These are phyloP conservation scores for Campylomormyrus numenius DNA, from an alignment of 2,113 vertebrate species.

Conservation along the genomic window DNA sequence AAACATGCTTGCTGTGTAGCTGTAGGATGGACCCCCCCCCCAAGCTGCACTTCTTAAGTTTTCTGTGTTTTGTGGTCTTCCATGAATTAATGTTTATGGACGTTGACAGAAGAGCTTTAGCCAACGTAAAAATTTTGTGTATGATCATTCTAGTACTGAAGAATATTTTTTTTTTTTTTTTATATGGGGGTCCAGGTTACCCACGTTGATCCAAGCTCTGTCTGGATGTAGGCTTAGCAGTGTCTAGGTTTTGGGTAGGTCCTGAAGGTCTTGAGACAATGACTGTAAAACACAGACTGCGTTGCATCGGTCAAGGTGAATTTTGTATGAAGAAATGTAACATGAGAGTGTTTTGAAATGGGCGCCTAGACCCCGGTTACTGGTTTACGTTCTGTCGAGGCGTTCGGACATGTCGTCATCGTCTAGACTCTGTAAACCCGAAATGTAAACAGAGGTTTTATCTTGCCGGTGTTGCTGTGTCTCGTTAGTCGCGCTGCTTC, in stretches of 20 bases:
- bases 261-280: background rate
- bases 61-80: background rate
- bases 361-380: background rate
- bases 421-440: background rate
- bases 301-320: background rate
- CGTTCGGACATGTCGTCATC: background rate
- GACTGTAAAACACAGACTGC: background rate
- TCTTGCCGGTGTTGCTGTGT: background rate
- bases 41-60: background rate
- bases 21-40: background rate
- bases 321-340: background rate
- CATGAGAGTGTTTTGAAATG: background rate
- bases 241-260: background rate
- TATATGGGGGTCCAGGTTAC: background rate
- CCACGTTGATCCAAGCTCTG: background rate
- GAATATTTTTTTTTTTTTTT: background rate
- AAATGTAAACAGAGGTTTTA: conserved; percentile 2
- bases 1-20: too few species aligned
- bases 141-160: background rate
- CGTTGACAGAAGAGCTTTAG: background rate
- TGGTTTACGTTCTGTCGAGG: background rate
- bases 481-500: background rate
- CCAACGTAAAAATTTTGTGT: background rate
- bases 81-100: background rate
- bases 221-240: background rate